Evolutionary conservation across 2,888 invertebrate genomes (phyloP), one percentile per base, ranked within the genome.

Genomic region (Notocelia uddmanniana): DNA sequence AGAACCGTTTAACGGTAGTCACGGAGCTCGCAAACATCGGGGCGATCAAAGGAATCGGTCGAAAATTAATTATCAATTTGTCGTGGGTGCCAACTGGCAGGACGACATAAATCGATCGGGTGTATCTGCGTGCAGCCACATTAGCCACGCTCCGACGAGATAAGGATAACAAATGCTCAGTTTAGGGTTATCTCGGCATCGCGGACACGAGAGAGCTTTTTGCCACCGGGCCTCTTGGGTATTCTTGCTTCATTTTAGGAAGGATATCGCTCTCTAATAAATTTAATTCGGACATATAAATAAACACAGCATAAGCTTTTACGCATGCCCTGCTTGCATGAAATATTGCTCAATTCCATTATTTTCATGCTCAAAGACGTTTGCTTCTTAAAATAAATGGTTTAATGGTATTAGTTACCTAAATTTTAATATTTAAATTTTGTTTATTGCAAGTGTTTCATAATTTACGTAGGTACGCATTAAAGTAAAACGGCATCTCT

Each of bases 61-160:
- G 87, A 87, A 91, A 93, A 93, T 93, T 93, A 93, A 93, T 93
- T 93, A 92, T 89, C 92, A 93, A 93, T 93, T 93, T 92, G 93
- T 93, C 92, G 89, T 92, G 93, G 92, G 89, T 91, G 91, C 90
- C 90, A 71, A 71, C 54, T 71, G 71, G 71, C 71, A 88, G 86
- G 86, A 88, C 89, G 91, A 93, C 93, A 92, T 92, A 92, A 92
- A 93, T 93, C 92, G 92, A 92, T 92, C 92, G 89, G 83, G 85
- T 87, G 86, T 91, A 90, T 90, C 91, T 84, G 88, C 87, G 89
- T 86, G 87, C 89, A 87, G 88, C 86, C 92, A 89, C 92, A 93
- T 93, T 92, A 92, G 92, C 92, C 89, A 93, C 92, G 93, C 90
- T 90, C 89, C 82, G 85, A 82, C 81, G 79, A 90, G 92, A 93